Percentiles rank a stretch among this genome's conserved stretches.
phyloP scores from a whole-genome alignment of 2,113 vertebrate species.

The Bujurquina vittata region DNA sequence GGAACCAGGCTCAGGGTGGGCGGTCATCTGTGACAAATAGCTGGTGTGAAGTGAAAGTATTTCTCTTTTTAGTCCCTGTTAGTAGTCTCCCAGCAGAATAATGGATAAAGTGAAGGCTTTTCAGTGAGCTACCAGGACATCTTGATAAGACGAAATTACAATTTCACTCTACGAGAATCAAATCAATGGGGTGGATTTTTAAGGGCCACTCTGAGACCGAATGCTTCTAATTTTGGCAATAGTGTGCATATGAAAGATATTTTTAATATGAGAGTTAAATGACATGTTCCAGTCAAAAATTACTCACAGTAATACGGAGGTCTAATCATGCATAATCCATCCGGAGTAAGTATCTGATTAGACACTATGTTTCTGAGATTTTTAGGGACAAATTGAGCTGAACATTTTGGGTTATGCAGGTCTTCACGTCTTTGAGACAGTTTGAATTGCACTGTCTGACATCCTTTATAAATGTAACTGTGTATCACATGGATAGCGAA shows the following conservation, averaged over 20 bases:
- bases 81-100: background rate
- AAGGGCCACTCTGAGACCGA: background rate
- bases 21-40: background rate
- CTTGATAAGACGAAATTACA: rapidly evolving
- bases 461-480: background rate
- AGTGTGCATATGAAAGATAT: background rate
- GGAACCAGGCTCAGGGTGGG: background rate
- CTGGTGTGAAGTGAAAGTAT: rapidly evolving
- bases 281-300: no score
- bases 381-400: background rate
- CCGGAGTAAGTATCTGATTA: background rate
- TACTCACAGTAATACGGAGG: no score
- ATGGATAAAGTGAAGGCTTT: background rate
- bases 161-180: background rate
- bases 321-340: background rate
- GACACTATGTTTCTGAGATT: background rate
- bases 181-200: background rate
- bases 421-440: background rate
- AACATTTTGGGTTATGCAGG: no score
- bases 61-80: background rate
- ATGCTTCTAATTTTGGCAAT: background rate
- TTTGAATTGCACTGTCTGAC: background rate
- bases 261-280: background rate
- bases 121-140: background rate
- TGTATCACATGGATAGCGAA: background rate